phyloP scores from a whole-genome alignment of 2,888 invertebrate species.

The Kryphioiulus occultus region DNA sequence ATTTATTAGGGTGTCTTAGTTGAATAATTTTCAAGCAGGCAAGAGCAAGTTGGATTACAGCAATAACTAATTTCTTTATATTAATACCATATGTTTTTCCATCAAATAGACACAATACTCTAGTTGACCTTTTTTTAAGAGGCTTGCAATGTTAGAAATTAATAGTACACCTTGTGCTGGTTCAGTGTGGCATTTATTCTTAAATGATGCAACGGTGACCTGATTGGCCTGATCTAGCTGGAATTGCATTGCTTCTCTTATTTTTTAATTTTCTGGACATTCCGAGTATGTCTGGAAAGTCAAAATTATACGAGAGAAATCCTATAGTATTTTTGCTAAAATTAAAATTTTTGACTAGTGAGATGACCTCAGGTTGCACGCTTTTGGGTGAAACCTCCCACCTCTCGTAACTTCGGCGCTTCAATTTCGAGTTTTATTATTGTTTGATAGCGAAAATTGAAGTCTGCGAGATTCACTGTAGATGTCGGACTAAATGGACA shows the following conservation, averaged over 20 bases:
- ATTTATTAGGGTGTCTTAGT: neutral
- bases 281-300: neutral
- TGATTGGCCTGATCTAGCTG: neutral
- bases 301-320: neutral
- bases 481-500: conserved; percentile 36
- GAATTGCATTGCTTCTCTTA: neutral
- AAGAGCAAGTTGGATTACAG: neutral
- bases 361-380: conserved; percentile 36
- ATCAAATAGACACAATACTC: too few species aligned
- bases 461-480: conserved; percentile 39
- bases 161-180: neutral
- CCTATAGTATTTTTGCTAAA: neutral
- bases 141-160: neutral
- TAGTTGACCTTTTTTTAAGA: too few species aligned
- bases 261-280: neutral
- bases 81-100: too few species aligned
- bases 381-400: conserved; percentile 18
- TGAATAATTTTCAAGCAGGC: neutral
- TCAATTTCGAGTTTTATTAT: conserved; percentile 37
- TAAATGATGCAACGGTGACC: neutral
- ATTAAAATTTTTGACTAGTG: neutral
- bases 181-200: neutral
- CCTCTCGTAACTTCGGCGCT: conserved; percentile 28
- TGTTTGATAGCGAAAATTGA: conserved; percentile 39
- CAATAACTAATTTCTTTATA: neutral